phyloP scores from a whole-genome alignment of 2,113 vertebrate species.

The Mobula hypostoma region DNA sequence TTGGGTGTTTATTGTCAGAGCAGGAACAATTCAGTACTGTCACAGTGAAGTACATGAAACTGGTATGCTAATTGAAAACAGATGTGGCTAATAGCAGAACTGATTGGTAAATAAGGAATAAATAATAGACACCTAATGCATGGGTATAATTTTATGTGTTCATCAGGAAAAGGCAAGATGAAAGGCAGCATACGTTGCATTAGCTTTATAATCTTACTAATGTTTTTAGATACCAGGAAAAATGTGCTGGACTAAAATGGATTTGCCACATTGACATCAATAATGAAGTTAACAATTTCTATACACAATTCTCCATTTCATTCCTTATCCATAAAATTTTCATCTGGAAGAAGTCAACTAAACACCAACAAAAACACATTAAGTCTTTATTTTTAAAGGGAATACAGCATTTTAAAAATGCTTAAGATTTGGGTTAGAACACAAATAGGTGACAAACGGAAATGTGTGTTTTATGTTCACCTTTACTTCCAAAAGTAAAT shows the following conservation, averaged over 20 bases:
- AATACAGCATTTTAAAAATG: background rate
- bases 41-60: background rate
- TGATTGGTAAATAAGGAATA: background rate
- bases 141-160: background rate
- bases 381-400: conserved; percentile 15
- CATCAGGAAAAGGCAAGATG: background rate
- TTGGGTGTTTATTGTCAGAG: background rate
- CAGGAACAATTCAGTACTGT: background rate
- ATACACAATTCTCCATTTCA: background rate
- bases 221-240: background rate
- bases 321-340: background rate
- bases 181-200: background rate
- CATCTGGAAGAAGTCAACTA: background rate
- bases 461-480: background rate
- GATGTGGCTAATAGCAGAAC: background rate
- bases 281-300: background rate
- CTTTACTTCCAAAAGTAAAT: background rate
- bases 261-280: background rate
- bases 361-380: background rate
- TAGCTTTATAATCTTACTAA: background rate
- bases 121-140: background rate
- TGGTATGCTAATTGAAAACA: background rate
- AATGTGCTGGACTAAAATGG: background rate
- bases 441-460: background rate
- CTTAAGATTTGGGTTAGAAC: background rate